Conservation (phyloP, 2,797 vertebrate species). For the Denticeps clupeoides region DNA sequence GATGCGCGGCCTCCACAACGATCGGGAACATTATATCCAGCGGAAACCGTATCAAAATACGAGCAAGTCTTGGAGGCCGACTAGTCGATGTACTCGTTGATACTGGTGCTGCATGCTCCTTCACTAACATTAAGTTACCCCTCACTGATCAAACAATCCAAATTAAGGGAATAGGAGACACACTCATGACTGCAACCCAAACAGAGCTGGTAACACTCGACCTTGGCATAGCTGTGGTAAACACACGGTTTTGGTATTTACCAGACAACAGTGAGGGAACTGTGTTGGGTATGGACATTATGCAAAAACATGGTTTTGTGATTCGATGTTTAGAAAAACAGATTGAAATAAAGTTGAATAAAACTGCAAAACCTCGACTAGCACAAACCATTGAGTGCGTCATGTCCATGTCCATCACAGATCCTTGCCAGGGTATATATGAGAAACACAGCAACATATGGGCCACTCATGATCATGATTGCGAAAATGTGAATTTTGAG, state of each 20-base stretch:
- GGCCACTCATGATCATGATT: conserved; percentile 1
- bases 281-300: conserved; percentile 15
- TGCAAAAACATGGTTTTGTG: conserved; percentile 6
- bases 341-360: neutral
- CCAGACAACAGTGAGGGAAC: conserved; percentile 7
- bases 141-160: neutral
- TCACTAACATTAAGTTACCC: neutral
- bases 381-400: neutral
- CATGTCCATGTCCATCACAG: conserved; percentile 4
- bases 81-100: conserved; percentile 1
- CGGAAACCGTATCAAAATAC: neutral
- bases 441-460: neutral
- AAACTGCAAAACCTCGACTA: neutral
- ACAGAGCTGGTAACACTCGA: neutral
- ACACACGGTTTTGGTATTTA: conserved; percentile 12
- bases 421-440: neutral
- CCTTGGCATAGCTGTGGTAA: neutral
- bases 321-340: conserved; percentile 4
- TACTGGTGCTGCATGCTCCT: neutral
- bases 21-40: neutral
- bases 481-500: conserved; percentile 1
- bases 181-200: neutral
- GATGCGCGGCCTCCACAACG: neutral
- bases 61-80: neutral
- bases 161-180: neutral